phyloP scores from a whole-genome alignment of 2,888 invertebrate species.

The Archaeoteleia sp. region DNA sequence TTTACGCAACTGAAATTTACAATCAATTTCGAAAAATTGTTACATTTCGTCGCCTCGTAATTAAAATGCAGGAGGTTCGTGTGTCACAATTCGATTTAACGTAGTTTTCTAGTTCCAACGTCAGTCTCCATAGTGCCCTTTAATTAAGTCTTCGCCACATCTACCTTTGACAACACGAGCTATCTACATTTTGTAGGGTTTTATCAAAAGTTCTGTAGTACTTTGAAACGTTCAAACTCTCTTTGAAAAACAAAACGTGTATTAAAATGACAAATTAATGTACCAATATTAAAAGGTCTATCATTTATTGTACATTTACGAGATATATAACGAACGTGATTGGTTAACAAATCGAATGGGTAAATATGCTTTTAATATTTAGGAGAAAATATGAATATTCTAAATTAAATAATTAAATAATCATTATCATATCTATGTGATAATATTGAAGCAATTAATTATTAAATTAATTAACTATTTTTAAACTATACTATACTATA shows the following conservation, averaged over 20 bases:
- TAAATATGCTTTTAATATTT: too few relatives aligned
- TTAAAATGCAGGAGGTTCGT: constrained; percentile 25
- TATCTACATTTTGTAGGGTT: constrained; percentile 5
- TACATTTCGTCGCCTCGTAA: constrained; percentile 18
- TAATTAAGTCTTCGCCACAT: constrained; percentile 57
- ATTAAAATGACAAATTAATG: too few relatives aligned
- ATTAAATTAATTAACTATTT: too few relatives aligned
- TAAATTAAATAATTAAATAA: too few relatives aligned
- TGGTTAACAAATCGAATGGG: too few relatives aligned
- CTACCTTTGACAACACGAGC: constrained; percentile 14
- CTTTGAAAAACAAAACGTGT: constrained; percentile 8
- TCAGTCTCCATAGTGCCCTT: constrained; percentile 66
- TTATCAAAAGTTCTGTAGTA: constrained; percentile 33
- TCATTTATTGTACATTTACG: too few relatives aligned
- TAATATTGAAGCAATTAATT: too few relatives aligned
- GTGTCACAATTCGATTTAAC: constrained; percentile 61
- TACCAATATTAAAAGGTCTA: too few relatives aligned
- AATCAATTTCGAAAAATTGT: constrained; percentile 3
- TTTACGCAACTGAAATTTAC: neutral
- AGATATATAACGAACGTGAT: too few relatives aligned
- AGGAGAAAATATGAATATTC: too few relatives aligned
- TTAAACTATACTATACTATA: too few relatives aligned
- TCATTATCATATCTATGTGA: too few relatives aligned
- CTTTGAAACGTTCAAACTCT: neutral
- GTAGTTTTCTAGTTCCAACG: constrained; percentile 56